These are phyloP conservation scores for Papilio demoleus DNA, from an alignment of 2,888 invertebrate species.

Conservation along the genomic window DNA sequence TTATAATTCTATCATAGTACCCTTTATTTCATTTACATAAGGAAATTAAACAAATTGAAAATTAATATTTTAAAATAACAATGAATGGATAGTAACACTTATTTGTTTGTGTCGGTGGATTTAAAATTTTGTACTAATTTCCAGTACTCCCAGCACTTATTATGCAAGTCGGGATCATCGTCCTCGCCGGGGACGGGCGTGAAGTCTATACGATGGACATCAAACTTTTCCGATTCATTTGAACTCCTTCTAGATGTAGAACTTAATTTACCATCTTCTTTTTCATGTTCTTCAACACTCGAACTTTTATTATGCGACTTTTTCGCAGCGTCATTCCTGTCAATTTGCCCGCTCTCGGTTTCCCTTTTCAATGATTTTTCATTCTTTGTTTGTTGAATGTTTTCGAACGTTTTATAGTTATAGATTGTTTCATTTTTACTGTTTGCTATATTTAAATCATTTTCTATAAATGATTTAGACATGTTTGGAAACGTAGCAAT, in stretches of 20 bases:
- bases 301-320: not conserved
- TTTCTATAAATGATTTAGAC: slow-evolving; percentile 14
- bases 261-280: not conserved
- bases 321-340: too few relatives aligned
- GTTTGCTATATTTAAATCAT: slow-evolving; percentile 18
- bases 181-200: slow-evolving; percentile 26
- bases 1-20: too few relatives aligned
- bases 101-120: not conserved
- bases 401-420: slow-evolving; percentile 2
- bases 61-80: not conserved
- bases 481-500: slow-evolving; percentile 1
- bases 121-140: slow-evolving; percentile 19
- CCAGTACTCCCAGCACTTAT: slow-evolving; percentile 33
- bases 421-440: not conserved
- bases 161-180: slow-evolving; percentile 16
- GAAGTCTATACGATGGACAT: slow-evolving; percentile 24
- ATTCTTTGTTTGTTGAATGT: not conserved
- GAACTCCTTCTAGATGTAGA: not conserved
- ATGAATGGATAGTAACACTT: not conserved
- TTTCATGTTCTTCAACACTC: not conserved
- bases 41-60: too few relatives aligned
- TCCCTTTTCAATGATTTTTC: not conserved
- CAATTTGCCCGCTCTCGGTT: not conserved
- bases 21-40: too few relatives aligned
- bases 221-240: not conserved